A percentile compares a stretch with the other conserved stretches of the same genome.
These are phyloP conservation scores for Choristoneura rosaceana DNA, from an alignment of 2,888 invertebrate species.

Conservation along the genomic window DNA sequence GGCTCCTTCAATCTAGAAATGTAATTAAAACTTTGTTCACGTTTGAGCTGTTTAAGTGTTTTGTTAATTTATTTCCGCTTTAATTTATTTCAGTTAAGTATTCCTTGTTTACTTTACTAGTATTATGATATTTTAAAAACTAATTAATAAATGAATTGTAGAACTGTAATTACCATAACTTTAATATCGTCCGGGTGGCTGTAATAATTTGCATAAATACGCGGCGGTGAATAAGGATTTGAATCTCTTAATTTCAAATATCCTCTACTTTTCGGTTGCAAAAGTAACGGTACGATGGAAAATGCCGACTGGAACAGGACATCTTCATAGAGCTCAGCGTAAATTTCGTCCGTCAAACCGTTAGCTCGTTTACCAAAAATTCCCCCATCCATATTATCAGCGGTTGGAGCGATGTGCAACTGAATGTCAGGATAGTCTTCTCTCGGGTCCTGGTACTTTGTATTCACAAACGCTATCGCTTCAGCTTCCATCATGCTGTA, in stretches of 20 bases:
- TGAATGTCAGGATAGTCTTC: constrained; percentile 93
- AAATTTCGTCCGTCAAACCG: constrained; percentile 88
- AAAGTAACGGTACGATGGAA: constrained; percentile 88
- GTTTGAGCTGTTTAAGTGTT: too few relatives aligned
- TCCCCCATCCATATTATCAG: constrained; percentile 92
- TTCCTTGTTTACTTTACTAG: neutral
- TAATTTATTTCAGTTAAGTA: too few relatives aligned
- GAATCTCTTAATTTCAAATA: constrained; percentile 87
- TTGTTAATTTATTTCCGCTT: too few relatives aligned
- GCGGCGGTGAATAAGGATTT: constrained; percentile 90
- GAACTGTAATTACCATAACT: constrained; percentile 88
- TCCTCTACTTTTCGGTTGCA: constrained; percentile 91
- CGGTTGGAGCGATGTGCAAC: constrained; percentile 90
- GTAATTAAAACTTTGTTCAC: neutral
- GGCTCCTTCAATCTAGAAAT: constrained; percentile 88
- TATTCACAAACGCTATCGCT: constrained; percentile 91
- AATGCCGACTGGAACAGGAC: constrained; percentile 89
- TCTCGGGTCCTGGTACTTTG: constrained; percentile 87
- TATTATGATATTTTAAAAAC: neutral
- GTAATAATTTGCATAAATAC: constrained; percentile 96
- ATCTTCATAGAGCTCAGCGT: constrained; percentile 89
- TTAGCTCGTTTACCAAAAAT: constrained; percentile 89
- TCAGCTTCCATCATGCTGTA: constrained; percentile 92
- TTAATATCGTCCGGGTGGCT: constrained; percentile 89
- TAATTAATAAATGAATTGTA: too few relatives aligned